Percentiles rank a stretch among this genome's conserved stretches.
These are phyloP conservation scores for Tragelaphus strepsiceros DNA, from an alignment of 2,113 vertebrate genomes.

Conservation along the genomic window DNA sequence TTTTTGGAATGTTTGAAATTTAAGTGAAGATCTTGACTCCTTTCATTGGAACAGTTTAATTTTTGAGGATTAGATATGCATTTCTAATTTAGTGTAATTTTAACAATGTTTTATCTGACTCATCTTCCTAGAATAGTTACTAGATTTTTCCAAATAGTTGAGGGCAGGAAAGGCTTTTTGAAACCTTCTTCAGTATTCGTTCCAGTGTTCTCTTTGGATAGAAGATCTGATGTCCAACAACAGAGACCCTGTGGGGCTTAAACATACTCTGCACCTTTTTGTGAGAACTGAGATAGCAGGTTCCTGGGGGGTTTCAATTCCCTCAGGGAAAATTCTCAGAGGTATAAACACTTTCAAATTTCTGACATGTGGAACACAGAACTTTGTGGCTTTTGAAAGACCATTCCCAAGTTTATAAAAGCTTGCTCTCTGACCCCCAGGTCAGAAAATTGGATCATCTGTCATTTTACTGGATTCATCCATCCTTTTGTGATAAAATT, in stretches of 20 bases:
- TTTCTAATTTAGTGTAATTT: neutral
- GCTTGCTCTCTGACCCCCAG: neutral
- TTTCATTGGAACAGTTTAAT: neutral
- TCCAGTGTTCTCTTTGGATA: neutral
- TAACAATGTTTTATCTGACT: neutral
- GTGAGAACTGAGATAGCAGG: neutral
- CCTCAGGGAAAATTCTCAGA: neutral
- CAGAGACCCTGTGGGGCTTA: neutral
- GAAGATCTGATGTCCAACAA: neutral
- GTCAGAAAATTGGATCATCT: conserved; percentile 24
- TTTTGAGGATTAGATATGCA: neutral
- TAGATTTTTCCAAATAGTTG: neutral
- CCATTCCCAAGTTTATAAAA: conserved; percentile 10
- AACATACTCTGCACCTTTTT: neutral
- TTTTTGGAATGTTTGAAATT: neutral
- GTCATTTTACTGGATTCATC: neutral
- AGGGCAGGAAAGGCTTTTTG: neutral
- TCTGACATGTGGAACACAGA: conserved; percentile 23
- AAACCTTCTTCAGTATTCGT: neutral
- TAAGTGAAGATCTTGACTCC: neutral
- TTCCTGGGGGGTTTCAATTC: neutral
- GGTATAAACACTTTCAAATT: conserved; percentile 1
- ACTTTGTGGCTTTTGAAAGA: conserved; percentile 7
- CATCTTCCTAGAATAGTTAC: neutral
- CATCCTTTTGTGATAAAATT: conserved; percentile 7